Evolutionary conservation across 2,113 vertebrate species (phyloP), one percentile per base, ranked within the genome.

Genomic region (Empidonax traillii): DNA sequence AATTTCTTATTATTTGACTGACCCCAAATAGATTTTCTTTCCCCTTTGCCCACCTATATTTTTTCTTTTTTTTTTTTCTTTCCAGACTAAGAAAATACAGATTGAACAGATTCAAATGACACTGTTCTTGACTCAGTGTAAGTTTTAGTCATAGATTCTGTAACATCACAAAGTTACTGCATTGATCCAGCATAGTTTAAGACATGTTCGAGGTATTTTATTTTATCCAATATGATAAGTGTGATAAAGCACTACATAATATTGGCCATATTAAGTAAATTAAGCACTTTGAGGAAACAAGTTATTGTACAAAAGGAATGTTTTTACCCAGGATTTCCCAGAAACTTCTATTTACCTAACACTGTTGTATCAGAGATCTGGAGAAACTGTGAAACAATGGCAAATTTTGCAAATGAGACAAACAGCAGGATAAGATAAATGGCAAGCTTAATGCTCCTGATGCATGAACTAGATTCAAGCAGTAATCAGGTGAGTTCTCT

Each of bases 351-450:
- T 21, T 67, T 77, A 19, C 31, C 6, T 68, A 58, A 49, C 1
- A 1, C 14, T 52, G 10, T 66, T 71, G 3, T 68, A 14, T 82
- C 0, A 0, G 19, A 41, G 9, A 43, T 28, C 30, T 56, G n/a
- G 33, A 81, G 22, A 84, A 85, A 81, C 8, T 52, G 28, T 69
- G 66, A 85, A 91, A 46, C 35, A 55, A 19, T 71, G 43, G 55
- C 28, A 37, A 53, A 87, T 66, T 53, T 69, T 71, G 46, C 37
- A 62, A 77, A 69, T 37, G 18, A 61, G 35, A 59, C 1, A 6
- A 46, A 71, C 18, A 78, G 16, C 33, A 33, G 65, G 35, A 22
- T 43, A n/a, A 76, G 44, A 15, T 52, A n/a, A 76, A 63, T 10
- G 37, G 35, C 12, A 78, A 83, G 44, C 35, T 59, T 43, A 23